Base-by-base conservation (phyloP, 2,113 vertebrate genomes). In the Caretta caretta region DNA sequence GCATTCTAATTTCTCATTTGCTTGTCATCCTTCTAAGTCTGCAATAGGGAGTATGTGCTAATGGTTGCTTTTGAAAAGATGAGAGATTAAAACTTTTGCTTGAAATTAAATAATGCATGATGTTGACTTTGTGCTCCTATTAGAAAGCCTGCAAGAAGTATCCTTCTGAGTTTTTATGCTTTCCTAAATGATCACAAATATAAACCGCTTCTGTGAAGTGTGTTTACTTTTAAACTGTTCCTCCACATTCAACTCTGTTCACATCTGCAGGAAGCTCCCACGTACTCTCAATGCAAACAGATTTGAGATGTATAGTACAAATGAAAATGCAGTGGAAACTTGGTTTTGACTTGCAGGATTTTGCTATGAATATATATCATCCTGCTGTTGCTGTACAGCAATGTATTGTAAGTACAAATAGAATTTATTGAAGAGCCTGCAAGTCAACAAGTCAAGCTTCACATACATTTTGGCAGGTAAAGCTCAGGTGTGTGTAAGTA, bases 181-280 rank as follows among this genome's bases (percentile, higher is more conserved):
- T 59, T 20, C 69, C 92, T 42, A 92, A 93, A 87, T 89, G 6
- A 82, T 22, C 85, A 11, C 50, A 65, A 57, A 12, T 83, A 48
- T 83, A 69, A 90, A 59, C 38, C 14, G 20, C 27, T 88, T 84
- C 79, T 49, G 46, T 46, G 53, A 72, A 13, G 9, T 85, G 22
- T 48, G 38, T 91, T 87, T 27, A 6, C 80, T 17, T 93, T 95
- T 91, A 4, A 2, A 42, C n/a, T 62, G 3, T 38, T 62, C 83
- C 79, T 92, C 92, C 57, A 75, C 6, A 17, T 89, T 92, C 86
- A 92, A 24, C 91, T 94, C 91, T 86, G 51, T 94, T 92, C 27
- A 48, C 14, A 22, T 79, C n/a, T 93, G 10, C 54, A 86, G 78
- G 27, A 87, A n/a, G 9, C 9, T 86, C 51, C 80, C 20, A 35